Evolutionary conservation across 2,888 invertebrate genomes (phyloP).

Genomic region (Cantharis lateralis): DNA sequence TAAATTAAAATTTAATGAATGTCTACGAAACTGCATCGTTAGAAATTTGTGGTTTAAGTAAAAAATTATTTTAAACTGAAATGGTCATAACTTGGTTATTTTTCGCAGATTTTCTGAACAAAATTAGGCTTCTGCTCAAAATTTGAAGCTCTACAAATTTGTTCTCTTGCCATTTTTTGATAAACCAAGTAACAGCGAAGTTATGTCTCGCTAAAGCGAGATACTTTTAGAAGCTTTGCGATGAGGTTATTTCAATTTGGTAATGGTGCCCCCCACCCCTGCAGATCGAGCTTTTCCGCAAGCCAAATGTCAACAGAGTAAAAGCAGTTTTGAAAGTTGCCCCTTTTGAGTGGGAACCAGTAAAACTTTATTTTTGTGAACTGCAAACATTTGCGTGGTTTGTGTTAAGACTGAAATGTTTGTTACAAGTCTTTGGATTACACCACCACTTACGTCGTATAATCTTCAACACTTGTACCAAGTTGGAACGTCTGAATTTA

Average conservation of each 20-base stretch:
- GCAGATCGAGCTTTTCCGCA: background rate
- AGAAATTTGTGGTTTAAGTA: too few species aligned
- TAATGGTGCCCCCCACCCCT: background rate
- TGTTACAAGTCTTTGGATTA: background rate
- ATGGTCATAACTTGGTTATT: background rate
- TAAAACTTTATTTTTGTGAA: background rate
- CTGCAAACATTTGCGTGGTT: background rate
- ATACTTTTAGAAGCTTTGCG: background rate
- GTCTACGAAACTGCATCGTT: too few species aligned
- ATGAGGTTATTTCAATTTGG: background rate
- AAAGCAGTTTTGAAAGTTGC: background rate
- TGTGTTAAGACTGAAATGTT: background rate
- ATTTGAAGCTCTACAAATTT: background rate
- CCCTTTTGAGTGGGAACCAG: background rate
- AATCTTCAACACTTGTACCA: conserved; percentile 7
- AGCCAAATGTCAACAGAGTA: background rate
- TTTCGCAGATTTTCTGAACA: background rate
- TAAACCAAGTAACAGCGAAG: background rate
- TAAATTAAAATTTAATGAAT: too few species aligned
- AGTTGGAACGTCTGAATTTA: conserved; percentile 10
- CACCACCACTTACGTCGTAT: background rate
- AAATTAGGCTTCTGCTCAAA: background rate
- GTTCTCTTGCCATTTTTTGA: background rate
- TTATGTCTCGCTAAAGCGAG: background rate
- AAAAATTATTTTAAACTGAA: too few species aligned